Percentiles rank a stretch among this genome's conserved stretches.
These are phyloP conservation scores for Meteorus sp. DNA, from an alignment of 1,140 invertebrate genomes.

Conservation along the genomic window DNA sequence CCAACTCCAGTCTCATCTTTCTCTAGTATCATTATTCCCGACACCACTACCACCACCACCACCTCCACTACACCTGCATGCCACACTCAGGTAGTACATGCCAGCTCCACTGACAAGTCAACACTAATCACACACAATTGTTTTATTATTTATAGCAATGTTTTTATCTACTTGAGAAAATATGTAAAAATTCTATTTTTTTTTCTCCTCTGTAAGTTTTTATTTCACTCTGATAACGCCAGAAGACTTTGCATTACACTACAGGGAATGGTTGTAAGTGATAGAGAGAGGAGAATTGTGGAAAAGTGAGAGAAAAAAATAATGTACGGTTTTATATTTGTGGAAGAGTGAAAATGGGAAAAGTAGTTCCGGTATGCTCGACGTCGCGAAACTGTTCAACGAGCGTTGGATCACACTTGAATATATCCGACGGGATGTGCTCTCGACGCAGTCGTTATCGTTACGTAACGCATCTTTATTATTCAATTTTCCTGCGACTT, in stretches of 20 bases:
- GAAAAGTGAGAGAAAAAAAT: too few relatives aligned
- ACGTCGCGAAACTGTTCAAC: neutral
- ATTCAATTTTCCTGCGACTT: neutral
- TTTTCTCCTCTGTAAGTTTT: too few relatives aligned
- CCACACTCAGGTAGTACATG: conserved; percentile 46
- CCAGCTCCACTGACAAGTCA: conserved; percentile 21
- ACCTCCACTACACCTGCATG: conserved; percentile 42
- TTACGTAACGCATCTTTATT: too few relatives aligned
- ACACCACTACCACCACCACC: conserved; percentile 36
- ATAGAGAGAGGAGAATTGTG: too few relatives aligned
- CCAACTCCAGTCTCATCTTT: conserved; percentile 47
- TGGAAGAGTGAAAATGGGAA: too few relatives aligned
- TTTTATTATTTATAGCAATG: neutral
- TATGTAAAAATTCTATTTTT: neutral
- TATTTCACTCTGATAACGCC: too few relatives aligned
- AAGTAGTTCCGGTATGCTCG: neutral
- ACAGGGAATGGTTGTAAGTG: too few relatives aligned
- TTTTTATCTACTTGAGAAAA: neutral
- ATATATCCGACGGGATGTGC: neutral
- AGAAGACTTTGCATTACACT: too few relatives aligned
- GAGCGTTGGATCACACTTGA: neutral
- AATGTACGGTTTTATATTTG: too few relatives aligned
- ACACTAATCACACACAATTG: conserved; percentile 12
- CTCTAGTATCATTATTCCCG: conserved; percentile 39
- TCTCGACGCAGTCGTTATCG: neutral